phyloP scores from a whole-genome alignment of 2,113 vertebrate species.

The Ctenomys sociabilis region DNA sequence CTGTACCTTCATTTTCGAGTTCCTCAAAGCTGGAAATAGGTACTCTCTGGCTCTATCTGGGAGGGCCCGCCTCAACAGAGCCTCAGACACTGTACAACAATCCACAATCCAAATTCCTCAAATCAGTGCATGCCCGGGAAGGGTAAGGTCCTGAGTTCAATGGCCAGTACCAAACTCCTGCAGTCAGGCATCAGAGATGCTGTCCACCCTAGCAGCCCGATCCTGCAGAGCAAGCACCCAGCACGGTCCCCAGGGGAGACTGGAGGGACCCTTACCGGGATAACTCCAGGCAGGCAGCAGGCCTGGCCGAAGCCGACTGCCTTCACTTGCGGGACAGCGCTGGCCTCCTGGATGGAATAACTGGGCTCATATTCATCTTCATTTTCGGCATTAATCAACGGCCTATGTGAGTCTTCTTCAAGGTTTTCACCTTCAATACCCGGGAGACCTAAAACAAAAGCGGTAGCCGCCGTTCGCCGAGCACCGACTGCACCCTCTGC shows the following conservation, averaged over 20 bases:
- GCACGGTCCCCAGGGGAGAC: accelerated
- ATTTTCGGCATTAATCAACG: conserved; percentile 90
- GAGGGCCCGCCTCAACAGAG: not conserved
- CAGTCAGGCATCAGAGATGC: not conserved
- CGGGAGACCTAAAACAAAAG: conserved; percentile 80
- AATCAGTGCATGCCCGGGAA: not conserved
- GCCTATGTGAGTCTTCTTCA: conserved; percentile 91
- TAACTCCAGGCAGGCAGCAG: conserved; percentile 95
- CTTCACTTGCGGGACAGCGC: conserved; percentile 61
- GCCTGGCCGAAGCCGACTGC: conserved; percentile 94
- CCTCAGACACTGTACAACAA: not conserved
- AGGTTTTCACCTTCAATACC: conserved; percentile 80
- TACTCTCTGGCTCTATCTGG: not conserved
- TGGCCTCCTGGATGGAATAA: conserved; percentile 86
- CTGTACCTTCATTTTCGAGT: not conserved
- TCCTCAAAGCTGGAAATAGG: not conserved
- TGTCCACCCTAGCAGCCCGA: not conserved
- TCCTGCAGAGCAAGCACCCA: not conserved
- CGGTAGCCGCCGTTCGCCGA: not conserved
- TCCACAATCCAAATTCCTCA: not conserved
- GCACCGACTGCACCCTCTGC: not conserved
- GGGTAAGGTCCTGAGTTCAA: too few relatives aligned
- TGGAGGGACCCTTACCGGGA: conserved; percentile 88
- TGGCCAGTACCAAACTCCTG: not conserved
- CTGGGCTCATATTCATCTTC: conserved; percentile 85